phyloP scores from a whole-genome alignment of 2,797 vertebrate genomes.

The Oreortyx pictus region DNA sequence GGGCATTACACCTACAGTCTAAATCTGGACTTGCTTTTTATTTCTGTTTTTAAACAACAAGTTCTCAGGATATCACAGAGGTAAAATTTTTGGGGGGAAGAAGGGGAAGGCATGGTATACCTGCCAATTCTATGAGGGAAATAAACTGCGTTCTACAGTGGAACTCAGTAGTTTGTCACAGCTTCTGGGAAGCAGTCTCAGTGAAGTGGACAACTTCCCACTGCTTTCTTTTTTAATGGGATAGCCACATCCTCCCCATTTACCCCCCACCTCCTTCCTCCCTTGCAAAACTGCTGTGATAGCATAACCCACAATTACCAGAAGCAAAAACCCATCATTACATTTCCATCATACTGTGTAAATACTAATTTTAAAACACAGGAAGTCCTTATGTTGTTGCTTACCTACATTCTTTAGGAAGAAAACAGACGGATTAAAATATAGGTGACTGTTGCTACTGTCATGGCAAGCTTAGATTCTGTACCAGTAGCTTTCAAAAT shows the following conservation, averaged over 20 bases:
- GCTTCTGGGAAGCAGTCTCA: background rate
- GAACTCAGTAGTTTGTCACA: background rate
- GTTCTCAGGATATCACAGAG: background rate
- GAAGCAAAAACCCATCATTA: conserved; percentile 61
- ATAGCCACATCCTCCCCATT: conserved; percentile 55
- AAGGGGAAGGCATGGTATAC: background rate
- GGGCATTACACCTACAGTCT: background rate
- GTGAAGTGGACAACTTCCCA: background rate
- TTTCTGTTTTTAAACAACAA: background rate
- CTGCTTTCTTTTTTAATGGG: background rate
- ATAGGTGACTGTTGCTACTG: background rate
- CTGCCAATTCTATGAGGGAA: background rate
- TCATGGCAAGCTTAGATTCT: background rate
- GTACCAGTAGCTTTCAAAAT: background rate
- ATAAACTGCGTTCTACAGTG: background rate
- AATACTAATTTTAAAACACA: conserved; percentile 60
- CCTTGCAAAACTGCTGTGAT: conserved; percentile 34
- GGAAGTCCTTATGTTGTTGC: background rate
- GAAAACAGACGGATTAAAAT: conserved; percentile 39
- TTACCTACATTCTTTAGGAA: conserved; percentile 6
- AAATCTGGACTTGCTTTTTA: background rate
- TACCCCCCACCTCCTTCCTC: background rate
- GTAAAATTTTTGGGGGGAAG: background rate
- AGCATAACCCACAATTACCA: conserved; percentile 43
- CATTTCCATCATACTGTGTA: conserved; percentile 16